Conservation (phyloP, 1,140 invertebrate genomes). For the Agrilus planipennis region DNA sequence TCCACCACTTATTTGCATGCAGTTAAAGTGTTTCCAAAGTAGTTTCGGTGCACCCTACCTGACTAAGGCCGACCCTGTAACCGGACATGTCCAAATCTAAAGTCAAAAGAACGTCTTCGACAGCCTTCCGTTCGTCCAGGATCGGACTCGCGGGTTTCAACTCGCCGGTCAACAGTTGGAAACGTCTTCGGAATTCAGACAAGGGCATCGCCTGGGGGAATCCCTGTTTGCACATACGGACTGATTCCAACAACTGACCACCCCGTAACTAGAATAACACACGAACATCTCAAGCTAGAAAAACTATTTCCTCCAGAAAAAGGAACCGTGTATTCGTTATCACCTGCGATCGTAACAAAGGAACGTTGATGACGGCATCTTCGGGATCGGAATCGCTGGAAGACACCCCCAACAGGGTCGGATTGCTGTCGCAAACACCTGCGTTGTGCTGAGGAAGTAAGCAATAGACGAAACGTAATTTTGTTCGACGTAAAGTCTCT, state of each 20-base stretch:
- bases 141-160: conserved; percentile 39
- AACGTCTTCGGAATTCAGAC: conserved; percentile 76
- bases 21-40: no score
- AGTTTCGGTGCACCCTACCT: conserved; percentile 68
- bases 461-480: conserved; percentile 79
- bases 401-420: conserved; percentile 36
- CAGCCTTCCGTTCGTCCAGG: conserved; percentile 49
- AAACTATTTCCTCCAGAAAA: no score
- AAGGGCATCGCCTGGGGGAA: conserved; percentile 84
- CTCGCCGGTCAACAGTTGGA: conserved; percentile 52
- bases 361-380: conserved; percentile 71
- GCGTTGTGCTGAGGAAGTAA: conserved; percentile 71
- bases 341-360: conserved; percentile 76
- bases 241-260: conserved; percentile 77
- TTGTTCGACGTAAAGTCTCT: conserved; percentile 72
- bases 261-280: conserved; percentile 74
- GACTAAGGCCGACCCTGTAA: conserved; percentile 81
- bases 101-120: conserved; percentile 70
- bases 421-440: conserved; percentile 37
- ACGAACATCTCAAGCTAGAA: no score
- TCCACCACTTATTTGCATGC: no score
- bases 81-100: conserved; percentile 77
- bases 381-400: conserved; percentile 35
- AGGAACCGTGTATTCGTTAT: no score
- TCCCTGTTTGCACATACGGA: conserved; percentile 83